Evolutionary conservation across 2,113 vertebrate species (phyloP), one percentile per base, ranked within the genome.

Genomic region (Chaetodon trifascialis): DNA sequence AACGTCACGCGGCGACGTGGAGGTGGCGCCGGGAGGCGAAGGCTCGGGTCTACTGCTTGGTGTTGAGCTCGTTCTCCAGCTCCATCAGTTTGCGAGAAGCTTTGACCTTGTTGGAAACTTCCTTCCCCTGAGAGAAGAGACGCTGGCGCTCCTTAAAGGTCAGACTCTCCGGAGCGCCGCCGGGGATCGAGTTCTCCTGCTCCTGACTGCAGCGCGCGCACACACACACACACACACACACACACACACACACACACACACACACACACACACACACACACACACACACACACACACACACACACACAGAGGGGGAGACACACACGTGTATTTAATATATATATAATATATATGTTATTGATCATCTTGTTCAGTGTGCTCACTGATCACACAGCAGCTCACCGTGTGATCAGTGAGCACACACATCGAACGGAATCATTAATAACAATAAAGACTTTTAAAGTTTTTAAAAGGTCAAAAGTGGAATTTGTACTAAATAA

Each of bases 11-110:
- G 79, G 73, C 6, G 67, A 38, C 1, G 51, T 5, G 0, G 38
- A 86, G 92, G 84, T 70, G 90, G 72, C 21, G 64, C 80, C 70
- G 86, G 84, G 76, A 51, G 69, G 55, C 2, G 42, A 19, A 72
- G 79, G 72, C 83, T 55, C 38, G 64, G 72, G 79, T 70, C 89
- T 94, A 94, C 92, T 96, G 94, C 85, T 99, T 99, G 51, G 97
- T 99, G 95, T 98, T 98, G 86, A 99, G 95, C 88, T 99, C 98
- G 69, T 97, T 98, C 94, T 99, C 98, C 95, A 99, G 96, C 92
- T 99, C 98, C 93, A 96, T 99, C 71, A 99, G 91, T 91, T 98
- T 99, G 58, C 98, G 96, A 12, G 98, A 99, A 63, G 98, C 98
- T 83, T 99, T 99, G 60, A 99, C 97, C 95, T 98, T 99, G 91